Evolutionary conservation across 2,888 invertebrate species (phyloP).

Genomic region (Sinotaia quadrata): DNA sequence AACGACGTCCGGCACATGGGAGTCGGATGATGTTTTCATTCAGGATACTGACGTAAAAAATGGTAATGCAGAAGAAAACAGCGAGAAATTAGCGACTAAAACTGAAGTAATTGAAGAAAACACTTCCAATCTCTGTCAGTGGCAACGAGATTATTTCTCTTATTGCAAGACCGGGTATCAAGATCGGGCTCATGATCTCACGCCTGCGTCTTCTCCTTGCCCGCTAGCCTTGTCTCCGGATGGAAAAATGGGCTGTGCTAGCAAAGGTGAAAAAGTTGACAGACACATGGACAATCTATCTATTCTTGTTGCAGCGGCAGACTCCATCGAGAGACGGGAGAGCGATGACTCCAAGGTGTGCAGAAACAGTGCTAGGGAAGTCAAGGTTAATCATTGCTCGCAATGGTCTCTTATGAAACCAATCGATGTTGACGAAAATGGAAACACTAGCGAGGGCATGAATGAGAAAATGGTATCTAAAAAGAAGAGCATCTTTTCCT

Average conservation of each 20-base stretch:
- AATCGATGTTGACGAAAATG: constrained; percentile 14
- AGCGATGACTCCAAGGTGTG: neutral
- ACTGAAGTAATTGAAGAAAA: constrained; percentile 4
- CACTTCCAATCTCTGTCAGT: too few species aligned
- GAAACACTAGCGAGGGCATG: neutral
- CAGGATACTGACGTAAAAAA: neutral
- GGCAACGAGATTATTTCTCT: constrained; percentile 27
- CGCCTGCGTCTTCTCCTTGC: constrained; percentile 8
- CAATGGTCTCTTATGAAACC: neutral
- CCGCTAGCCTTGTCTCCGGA: constrained; percentile 2
- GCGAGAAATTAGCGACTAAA: neutral
- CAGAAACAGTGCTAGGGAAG: neutral
- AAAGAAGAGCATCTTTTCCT: constrained; percentile 32
- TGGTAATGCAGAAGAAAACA: neutral
- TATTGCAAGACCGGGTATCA: constrained; percentile 28
- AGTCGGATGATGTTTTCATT: neutral
- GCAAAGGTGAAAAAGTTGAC: neutral
- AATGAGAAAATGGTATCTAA: neutral
- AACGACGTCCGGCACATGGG: neutral
- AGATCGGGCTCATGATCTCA: constrained; percentile 14
- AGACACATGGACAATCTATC: constrained; percentile 19
- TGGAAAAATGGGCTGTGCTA: neutral
- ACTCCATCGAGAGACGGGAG: constrained; percentile 13
- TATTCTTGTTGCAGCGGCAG: constrained; percentile 16
- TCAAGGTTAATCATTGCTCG: neutral